A percentile compares a stretch with the other conserved stretches of the same genome.
Conservation (phyloP, 2,797 vertebrate species). For the Falco berigora region DNA sequence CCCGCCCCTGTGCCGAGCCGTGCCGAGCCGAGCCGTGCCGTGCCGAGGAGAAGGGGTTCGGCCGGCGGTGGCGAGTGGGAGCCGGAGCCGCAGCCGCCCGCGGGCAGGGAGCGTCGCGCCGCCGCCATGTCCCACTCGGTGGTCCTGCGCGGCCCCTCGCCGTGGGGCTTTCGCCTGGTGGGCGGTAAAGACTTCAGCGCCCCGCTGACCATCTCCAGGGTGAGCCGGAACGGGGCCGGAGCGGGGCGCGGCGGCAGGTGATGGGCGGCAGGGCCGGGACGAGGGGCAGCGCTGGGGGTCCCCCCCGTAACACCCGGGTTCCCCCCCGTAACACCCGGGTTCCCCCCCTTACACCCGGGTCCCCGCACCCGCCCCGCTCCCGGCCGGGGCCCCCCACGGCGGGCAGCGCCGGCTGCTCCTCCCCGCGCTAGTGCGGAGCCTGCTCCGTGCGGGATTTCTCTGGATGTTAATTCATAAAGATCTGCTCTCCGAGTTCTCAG, state of each 20-base stretch:
- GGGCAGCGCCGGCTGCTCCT: too few relatives aligned
- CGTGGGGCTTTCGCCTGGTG: conserved; percentile 94
- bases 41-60: neutral
- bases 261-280: neutral
- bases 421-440: fast-evolving
- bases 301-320: too few relatives aligned
- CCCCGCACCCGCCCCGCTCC: too few relatives aligned
- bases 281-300: too few relatives aligned
- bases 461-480: neutral
- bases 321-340: too few relatives aligned
- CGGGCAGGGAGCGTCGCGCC: neutral
- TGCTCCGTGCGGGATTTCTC: neutral
- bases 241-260: neutral
- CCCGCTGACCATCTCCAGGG: conserved; percentile 91
- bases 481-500: neutral
- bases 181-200: conserved; percentile 94
- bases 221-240: conserved; percentile 63
- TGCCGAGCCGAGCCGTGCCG: too few relatives aligned
- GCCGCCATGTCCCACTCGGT: conserved; percentile 83
- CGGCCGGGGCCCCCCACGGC: too few relatives aligned
- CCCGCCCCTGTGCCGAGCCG: too few relatives aligned
- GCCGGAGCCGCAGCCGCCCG: neutral
- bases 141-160: conserved; percentile 88
- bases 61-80: neutral
- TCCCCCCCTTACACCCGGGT: too few relatives aligned